Evolutionary conservation across 2,113 vertebrate genomes (phyloP), one percentile per base, ranked within the genome.

Genomic region (Aphyosemion australe): DNA sequence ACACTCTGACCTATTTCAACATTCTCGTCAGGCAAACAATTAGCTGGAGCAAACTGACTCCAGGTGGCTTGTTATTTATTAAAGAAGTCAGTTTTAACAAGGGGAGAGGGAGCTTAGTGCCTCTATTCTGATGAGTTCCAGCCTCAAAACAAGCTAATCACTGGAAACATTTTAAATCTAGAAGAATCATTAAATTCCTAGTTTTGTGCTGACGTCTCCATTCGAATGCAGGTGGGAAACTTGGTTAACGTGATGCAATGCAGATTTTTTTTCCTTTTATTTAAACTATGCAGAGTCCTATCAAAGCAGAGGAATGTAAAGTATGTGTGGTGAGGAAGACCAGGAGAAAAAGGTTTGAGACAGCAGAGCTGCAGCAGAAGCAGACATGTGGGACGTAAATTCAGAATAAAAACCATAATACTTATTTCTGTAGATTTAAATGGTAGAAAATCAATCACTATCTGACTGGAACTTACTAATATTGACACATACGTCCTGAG

Each of bases 271-370:
- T 82, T 65, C 78, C 41, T 69, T 76, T 74, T 72, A 61, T 61
- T 18, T 67, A 80, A 82, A 83, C 86, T 78, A 82, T 82, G 73
- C 82, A 1, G 18, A 77, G 65, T 46, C 37, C 80, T 64, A 85
- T 88, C 84, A 80, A 80, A 84, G 80, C 70, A 72, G 52, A 87
- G 55, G 88, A 87, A 90, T 88, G 85, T 56, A 32, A 85, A 80
- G 63, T 67, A 86, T 87, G 83, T 83, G 82, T 84, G 84, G 80
- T 85, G 72, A 76, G 70, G 60, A 71, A 54, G 32, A 75, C 56
- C 68, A 48, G 66, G 72, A 76, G 69, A 55, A 71, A 71, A 72
- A 68, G 31, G 61, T 73, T 13, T 61, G 54, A 43, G 63, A 32
- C 45, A 46, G 55, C 42, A 69, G 58, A 53, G 61, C 61, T 20